These are phyloP conservation scores for Micropoecilia bifurca DNA, from an alignment of 2,797 vertebrate genomes.

Conservation along the genomic window DNA sequence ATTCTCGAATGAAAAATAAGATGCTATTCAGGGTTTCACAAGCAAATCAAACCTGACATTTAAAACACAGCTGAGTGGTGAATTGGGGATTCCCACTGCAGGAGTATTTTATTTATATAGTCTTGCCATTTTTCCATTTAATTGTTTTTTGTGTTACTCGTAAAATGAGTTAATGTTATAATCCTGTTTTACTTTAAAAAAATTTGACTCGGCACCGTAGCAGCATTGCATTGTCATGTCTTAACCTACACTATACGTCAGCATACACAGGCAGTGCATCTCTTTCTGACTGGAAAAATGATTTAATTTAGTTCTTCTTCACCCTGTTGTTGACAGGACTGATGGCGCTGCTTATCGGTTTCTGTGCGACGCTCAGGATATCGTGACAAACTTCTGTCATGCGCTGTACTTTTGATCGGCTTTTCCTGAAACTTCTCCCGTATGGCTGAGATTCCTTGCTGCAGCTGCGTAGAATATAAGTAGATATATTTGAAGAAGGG, in stretches of 20 bases:
- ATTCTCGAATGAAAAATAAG: not conserved
- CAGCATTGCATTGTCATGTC: not conserved
- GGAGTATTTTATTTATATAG: not conserved
- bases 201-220: not conserved
- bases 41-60: not conserved
- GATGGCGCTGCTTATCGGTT: not conserved
- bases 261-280: not conserved
- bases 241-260: not conserved
- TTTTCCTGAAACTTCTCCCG: not conserved
- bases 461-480: not conserved
- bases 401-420: not conserved
- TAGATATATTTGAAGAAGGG: not conserved
- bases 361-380: not conserved
- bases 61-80: not conserved
- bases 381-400: not conserved
- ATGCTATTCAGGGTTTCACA: not conserved
- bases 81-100: not conserved
- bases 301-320: not conserved
- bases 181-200: not conserved
- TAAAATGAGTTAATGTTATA: not conserved
- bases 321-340: not conserved
- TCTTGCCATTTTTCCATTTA: not conserved
- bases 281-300: not conserved
- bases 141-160: not conserved
- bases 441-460: not conserved